Conservation (phyloP, 2,113 vertebrate species). For the Anoura caudifer region DNA sequence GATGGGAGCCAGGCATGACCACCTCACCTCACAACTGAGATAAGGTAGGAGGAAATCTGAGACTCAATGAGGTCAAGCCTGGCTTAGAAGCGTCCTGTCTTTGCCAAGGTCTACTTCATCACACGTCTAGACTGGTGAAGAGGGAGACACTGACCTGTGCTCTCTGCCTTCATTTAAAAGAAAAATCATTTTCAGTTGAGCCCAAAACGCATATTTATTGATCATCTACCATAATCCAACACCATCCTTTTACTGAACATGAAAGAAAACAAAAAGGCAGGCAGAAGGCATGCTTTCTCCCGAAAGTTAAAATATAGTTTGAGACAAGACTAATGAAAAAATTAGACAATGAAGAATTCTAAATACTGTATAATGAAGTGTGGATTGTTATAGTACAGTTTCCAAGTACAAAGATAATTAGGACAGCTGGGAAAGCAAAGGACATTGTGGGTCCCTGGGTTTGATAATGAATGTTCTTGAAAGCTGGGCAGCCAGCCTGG, state of each 20-base stretch:
- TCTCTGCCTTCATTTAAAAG: constrained; percentile 18
- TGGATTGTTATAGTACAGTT: not conserved
- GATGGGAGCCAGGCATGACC: not conserved
- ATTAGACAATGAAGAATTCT: not conserved
- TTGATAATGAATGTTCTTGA: not conserved
- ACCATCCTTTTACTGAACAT: not conserved
- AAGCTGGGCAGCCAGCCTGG: not conserved
- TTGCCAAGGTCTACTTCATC: constrained; percentile 7
- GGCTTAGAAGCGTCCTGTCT: not conserved
- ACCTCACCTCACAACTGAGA: constrained; percentile 1
- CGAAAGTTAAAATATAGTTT: not conserved
- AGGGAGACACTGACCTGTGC: not conserved
- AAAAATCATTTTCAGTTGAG: constrained; percentile 38
- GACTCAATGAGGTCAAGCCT: constrained; percentile 31
- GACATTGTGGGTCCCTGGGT: not conserved
- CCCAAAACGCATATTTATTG: constrained; percentile 35
- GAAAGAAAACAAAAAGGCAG: not conserved
- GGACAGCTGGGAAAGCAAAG: not conserved
- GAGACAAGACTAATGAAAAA: not conserved
- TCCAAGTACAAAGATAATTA: not conserved
- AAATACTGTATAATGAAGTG: not conserved
- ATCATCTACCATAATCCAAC: not conserved
- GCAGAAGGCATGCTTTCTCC: not conserved
- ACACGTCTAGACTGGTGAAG: not conserved
- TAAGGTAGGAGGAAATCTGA: constrained; percentile 38